Evolutionary conservation across 2,113 vertebrate genomes (phyloP), one percentile per base, ranked within the genome.

Genomic region (Shinisaurus crocodilurus): DNA sequence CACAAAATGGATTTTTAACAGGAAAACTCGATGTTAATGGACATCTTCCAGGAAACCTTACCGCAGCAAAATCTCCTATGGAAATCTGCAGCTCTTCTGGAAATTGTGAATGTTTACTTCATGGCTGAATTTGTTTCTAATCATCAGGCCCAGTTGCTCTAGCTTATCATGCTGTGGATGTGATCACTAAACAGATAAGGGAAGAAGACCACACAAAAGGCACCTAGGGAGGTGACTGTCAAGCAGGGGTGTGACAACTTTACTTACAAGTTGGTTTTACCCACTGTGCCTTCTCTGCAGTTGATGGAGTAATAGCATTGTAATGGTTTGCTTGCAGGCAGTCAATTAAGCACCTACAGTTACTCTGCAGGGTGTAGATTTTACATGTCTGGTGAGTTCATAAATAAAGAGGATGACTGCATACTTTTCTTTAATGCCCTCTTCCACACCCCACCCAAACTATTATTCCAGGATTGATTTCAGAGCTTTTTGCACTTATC

Each of bases 261-360:
- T 95, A 95, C 91, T 97, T 97, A 95, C 93, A 96, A 94, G 91
- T 93, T 95, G 63, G 81, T 95, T 97, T 94, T 93, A 84, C 92
- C 87, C 72, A 89, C 89, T 94, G 85, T 89, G 88, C 89, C 93
- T 92, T 95, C 92, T 85, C 91, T 80, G 87, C 32, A 82, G 91
- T 32, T 95, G 95, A 96, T 87, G 74, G 77, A 96, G 75, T 95
- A 96, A 95, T 89, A 79, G 83, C 70, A 45, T 88, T 93, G 69
- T 95, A 96, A 96, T 96, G 85, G 87, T 95, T 96, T 96, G 95
- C 95, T 97, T 96, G 93, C 32, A 87, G 93, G 84, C 95, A 95
- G 90, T 89, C 94, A 97, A 97, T 97, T 97, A 97, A 94, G 87
- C 95, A 97, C 96, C 94, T 92, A 96, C 91, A 88, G 96, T 90